These are phyloP conservation scores for Cossypha polioptera DNA, from an alignment of 2,797 vertebrate species.

Conservation along the genomic window DNA sequence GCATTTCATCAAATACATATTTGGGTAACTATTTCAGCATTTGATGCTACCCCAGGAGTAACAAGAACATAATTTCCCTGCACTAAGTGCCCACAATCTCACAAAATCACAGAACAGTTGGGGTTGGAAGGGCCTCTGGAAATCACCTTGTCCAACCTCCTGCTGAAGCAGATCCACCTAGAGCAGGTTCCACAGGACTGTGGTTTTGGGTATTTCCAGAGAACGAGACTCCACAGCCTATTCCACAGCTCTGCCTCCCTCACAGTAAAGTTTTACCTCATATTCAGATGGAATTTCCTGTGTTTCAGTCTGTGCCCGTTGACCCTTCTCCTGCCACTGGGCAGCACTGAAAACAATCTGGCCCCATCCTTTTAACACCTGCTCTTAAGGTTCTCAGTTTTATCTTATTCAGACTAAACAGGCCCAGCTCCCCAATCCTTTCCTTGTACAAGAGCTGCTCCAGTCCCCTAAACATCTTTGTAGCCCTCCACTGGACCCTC, in stretches of 20 bases:
- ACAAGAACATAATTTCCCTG: not conserved
- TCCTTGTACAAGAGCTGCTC: not conserved
- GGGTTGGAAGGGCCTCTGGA: not conserved
- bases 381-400: not conserved
- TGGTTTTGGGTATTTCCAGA: not conserved
- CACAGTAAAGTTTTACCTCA: not conserved
- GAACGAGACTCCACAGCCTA: not conserved
- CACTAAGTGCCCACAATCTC: not conserved
- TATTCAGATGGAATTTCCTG: not conserved
- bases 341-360: not conserved
- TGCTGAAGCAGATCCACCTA: not conserved
- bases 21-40: not conserved
- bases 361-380: not conserved
- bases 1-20: not conserved
- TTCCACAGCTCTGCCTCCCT: not conserved
- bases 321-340: not conserved
- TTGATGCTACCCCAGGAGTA: not conserved
- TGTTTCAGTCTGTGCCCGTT: not conserved
- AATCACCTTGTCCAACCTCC: not conserved
- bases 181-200: not conserved
- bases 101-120: not conserved
- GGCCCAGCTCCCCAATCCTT: not conserved
- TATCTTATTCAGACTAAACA: not conserved
- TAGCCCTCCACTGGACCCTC: not conserved
- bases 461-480: not conserved